These are phyloP conservation scores for Stomorhina lunata DNA, from an alignment of 2,888 invertebrate species.

Conservation along the genomic window DNA sequence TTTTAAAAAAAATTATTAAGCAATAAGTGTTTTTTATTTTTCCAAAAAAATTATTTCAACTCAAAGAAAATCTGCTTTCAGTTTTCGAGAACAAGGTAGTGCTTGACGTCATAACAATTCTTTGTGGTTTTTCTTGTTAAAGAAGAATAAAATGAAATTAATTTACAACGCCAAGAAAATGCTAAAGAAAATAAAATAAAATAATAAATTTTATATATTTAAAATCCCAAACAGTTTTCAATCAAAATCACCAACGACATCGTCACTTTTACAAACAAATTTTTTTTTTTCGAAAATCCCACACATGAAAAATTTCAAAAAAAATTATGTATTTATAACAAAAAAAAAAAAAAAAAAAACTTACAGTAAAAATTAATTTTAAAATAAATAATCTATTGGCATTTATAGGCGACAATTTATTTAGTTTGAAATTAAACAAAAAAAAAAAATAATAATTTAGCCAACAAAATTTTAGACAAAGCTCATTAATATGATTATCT, in stretches of 20 bases:
- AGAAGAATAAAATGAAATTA: slow-evolving; percentile 25
- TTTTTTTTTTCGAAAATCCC: not conserved
- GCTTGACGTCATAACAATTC: slow-evolving; percentile 51
- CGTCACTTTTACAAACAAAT: slow-evolving; percentile 34
- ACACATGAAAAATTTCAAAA: not conserved
- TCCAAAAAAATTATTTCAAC: not conserved
- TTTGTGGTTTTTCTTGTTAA: slow-evolving; percentile 35
- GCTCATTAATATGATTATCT: not conserved
- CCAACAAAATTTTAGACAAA: slow-evolving; percentile 13
- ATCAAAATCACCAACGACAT: slow-evolving; percentile 39
- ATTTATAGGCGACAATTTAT: slow-evolving; percentile 35
- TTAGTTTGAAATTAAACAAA: not conserved
- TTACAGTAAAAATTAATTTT: not conserved
- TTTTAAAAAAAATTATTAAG: slow-evolving; percentile 37
- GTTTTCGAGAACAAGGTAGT: slow-evolving; percentile 58
- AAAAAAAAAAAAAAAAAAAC: not conserved
- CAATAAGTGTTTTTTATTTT: slow-evolving; percentile 11
- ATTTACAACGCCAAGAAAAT: not conserved
- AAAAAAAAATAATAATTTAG: not conserved
- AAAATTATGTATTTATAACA: not conserved
- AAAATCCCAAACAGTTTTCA: slow-evolving; percentile 47
- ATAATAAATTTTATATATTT: slow-evolving; percentile 14
- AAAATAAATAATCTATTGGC: slow-evolving; percentile 31
- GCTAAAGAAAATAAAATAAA: not conserved
- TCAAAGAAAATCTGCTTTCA: slow-evolving; percentile 63